phyloP scores from a whole-genome alignment of 2,797 vertebrate genomes.

The Emys orbicularis region DNA sequence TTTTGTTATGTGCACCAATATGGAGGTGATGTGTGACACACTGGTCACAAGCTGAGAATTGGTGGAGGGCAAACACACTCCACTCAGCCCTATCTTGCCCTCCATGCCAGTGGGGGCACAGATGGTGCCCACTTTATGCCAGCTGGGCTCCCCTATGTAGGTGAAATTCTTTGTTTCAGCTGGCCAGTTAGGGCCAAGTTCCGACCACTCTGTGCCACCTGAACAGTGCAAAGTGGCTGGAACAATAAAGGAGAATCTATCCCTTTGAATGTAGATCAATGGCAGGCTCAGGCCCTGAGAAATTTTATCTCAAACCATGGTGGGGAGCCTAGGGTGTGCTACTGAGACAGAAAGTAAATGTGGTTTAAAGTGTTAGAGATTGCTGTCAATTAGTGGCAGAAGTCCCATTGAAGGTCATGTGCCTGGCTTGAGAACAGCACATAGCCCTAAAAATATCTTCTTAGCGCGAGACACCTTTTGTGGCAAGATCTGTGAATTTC shows the following conservation, averaged over 20 bases:
- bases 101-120: neutral
- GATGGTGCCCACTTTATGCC: neutral
- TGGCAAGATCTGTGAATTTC: neutral
- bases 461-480: neutral
- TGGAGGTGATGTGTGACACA: no score
- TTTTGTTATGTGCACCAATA: no score
- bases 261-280: neutral
- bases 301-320: neutral
- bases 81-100: neutral
- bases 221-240: neutral
- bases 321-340: neutral
- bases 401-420: neutral
- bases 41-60: neutral
- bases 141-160: neutral
- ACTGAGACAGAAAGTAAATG: neutral
- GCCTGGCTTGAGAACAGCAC: neutral
- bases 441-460: neutral
- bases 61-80: neutral
- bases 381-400: neutral
- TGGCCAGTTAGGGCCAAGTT: neutral
- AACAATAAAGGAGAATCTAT: neutral
- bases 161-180: neutral
- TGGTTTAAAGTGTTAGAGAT: neutral
- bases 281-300: neutral
- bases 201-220: neutral